A percentile compares a stretch with the other conserved stretches of the same genome.
Evolutionary conservation across 2,113 vertebrate species (phyloP).

Genomic region (western clawed frog (Xenopus tropicalis)): DNA sequence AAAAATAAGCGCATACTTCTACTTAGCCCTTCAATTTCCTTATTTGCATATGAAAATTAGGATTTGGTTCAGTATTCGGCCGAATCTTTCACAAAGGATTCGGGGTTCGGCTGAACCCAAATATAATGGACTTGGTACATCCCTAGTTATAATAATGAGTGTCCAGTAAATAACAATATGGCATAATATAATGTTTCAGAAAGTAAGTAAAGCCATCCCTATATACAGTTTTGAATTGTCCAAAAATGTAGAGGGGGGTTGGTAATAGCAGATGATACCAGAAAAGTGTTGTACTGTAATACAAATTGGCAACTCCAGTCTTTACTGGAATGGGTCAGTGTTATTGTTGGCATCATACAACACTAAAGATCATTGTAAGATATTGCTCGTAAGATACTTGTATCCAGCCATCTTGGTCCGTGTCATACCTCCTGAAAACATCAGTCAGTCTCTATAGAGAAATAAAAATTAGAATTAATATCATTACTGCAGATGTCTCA

Average conservation of each 20-base stretch:
- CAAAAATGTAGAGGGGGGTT: not conserved
- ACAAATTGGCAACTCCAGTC: conserved; percentile 61
- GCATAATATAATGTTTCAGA: conserved; percentile 6
- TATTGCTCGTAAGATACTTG: conserved; percentile 98
- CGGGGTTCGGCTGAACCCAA: too few relatives aligned
- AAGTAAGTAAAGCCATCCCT: conserved; percentile 5
- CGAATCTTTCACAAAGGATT: too few relatives aligned
- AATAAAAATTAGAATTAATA: not conserved
- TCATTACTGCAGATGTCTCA: not conserved
- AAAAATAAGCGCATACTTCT: too few relatives aligned
- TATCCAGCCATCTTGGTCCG: conserved; percentile 97
- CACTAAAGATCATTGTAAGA: conserved; percentile 95
- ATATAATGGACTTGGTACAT: too few relatives aligned
- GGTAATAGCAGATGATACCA: not conserved
- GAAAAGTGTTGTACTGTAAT: conserved; percentile 24
- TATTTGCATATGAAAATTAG: too few relatives aligned
- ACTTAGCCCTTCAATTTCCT: too few relatives aligned
- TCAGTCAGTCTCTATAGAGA: conserved; percentile 86
- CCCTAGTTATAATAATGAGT: not conserved
- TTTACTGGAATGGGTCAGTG: not conserved
- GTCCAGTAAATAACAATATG: conserved; percentile 10
- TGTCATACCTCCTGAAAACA: conserved; percentile 90
- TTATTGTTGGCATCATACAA: conserved; percentile 67
- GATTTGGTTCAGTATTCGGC: too few relatives aligned
- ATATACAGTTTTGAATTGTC: conserved; percentile 14